Percentiles rank a stretch among this genome's conserved stretches.
phyloP scores from a whole-genome alignment of 2,888 invertebrate species.

The Drosophila robusta region DNA sequence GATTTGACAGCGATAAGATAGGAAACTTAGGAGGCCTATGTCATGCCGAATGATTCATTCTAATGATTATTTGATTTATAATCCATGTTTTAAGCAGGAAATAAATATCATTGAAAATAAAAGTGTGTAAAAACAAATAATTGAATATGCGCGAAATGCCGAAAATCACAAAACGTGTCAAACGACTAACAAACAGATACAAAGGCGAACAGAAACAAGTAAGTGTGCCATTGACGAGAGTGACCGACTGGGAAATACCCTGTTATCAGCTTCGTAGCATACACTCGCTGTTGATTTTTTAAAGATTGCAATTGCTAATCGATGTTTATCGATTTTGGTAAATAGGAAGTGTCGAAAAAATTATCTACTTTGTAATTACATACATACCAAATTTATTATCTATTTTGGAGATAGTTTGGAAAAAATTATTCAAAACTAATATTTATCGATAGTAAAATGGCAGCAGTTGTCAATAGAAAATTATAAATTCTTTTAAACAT shows the following conservation, averaged over 20 bases:
- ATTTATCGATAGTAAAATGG: no score
- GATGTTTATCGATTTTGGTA: no score
- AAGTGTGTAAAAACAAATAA: conserved; percentile 33
- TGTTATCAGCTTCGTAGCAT: no score
- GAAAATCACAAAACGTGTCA: conserved; percentile 64
- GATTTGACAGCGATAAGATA: conserved; percentile 12
- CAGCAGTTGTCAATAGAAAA: no score
- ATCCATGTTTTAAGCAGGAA: conserved; percentile 24
- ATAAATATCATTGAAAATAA: conserved; percentile 30
- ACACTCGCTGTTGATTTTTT: no score
- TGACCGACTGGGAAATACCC: neutral
- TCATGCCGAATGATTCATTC: conserved; percentile 5
- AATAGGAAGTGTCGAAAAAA: no score
- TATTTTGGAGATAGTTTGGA: no score
- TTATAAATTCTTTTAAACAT: no score
- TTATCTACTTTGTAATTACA: no score
- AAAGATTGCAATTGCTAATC: no score
- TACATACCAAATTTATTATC: no score
- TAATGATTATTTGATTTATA: conserved; percentile 10
- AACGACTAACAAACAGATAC: conserved; percentile 48
- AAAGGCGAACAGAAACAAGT: conserved; percentile 20
- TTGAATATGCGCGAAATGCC: conserved; percentile 35
- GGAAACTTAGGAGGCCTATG: neutral
- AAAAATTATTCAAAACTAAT: no score
- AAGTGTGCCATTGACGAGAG: neutral